phyloP scores from a whole-genome alignment of 2,888 invertebrate species.

The Tinea semifulvella region DNA sequence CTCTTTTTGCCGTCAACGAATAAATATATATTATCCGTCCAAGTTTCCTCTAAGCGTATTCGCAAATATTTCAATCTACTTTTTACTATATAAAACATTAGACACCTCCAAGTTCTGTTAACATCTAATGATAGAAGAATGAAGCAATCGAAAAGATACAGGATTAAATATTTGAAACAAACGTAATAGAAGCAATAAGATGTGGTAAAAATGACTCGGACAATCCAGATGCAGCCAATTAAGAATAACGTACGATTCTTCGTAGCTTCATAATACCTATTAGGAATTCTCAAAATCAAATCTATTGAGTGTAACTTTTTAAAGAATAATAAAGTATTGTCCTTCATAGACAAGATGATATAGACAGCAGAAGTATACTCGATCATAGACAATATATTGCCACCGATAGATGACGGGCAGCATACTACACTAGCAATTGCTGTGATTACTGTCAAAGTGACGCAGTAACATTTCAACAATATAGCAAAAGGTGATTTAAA shows the following conservation, averaged over 20 bases:
- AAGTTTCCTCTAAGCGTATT: constrained; percentile 34
- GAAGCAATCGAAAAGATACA: constrained; percentile 22
- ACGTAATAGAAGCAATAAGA: constrained; percentile 29
- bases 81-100: constrained; percentile 38
- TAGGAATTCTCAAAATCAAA: constrained; percentile 1
- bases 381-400: constrained; percentile 1
- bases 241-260: constrained; percentile 19
- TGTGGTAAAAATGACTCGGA: constrained; percentile 31
- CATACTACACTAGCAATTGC: constrained; percentile 1
- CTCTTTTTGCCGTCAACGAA: background rate
- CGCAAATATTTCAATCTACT: constrained; percentile 39
- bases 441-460: background rate
- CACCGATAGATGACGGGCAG: background rate
- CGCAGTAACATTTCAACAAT: background rate
- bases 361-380: background rate
- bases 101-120: constrained; percentile 46
- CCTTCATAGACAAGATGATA: background rate
- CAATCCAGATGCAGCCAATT: constrained; percentile 29
- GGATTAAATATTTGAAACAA: constrained; percentile 27
- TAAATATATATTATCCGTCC: constrained; percentile 7
- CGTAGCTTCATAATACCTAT: constrained; percentile 2
- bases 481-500: background rate
- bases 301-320: constrained; percentile 8
- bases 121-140: constrained; percentile 38
- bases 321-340: background rate